These are phyloP conservation scores for Cardiocondyla obscurior DNA, from an alignment of 1,140 invertebrate genomes.

Conservation along the genomic window DNA sequence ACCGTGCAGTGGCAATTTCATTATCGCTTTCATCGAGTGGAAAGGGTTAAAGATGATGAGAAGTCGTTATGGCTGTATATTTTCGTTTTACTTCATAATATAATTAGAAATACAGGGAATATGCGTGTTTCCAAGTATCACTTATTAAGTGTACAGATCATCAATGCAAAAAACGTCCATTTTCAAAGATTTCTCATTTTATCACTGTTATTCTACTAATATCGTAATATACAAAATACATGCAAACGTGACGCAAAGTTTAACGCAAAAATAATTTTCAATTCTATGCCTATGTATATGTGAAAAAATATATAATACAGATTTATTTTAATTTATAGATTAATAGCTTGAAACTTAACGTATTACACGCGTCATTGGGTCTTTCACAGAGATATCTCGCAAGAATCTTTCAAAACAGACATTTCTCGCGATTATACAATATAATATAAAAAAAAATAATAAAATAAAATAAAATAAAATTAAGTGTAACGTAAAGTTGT, in stretches of 20 bases:
- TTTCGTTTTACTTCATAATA: conserved; percentile 12
- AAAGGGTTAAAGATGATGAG: conserved; percentile 44
- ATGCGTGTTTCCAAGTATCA: conserved; percentile 29
- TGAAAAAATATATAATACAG: background rate
- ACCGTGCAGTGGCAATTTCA: background rate
- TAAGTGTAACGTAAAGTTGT: conserved; percentile 29
- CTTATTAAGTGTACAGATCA: conserved; percentile 24
- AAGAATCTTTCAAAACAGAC: conserved; percentile 35
- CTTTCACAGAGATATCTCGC: background rate
- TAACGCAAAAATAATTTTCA: background rate
- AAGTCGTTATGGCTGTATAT: conserved; percentile 31
- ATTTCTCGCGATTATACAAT: conserved; percentile 26
- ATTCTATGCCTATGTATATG: background rate
- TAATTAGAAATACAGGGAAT: conserved; percentile 20
- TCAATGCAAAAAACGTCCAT: conserved; percentile 34
- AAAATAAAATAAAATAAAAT: conserved; percentile 23
- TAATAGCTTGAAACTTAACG: background rate
- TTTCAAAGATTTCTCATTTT: conserved; percentile 10
- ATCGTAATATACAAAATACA: background rate
- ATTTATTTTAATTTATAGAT: conserved; percentile 5
- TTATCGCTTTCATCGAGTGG: background rate
- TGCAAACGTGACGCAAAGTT: background rate
- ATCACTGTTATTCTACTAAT: background rate
- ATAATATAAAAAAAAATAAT: conserved; percentile 28
- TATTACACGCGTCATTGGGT: background rate